Conservation (phyloP, 92 coral and sea anemone genomes). For the Scolanthus callimorphus region DNA sequence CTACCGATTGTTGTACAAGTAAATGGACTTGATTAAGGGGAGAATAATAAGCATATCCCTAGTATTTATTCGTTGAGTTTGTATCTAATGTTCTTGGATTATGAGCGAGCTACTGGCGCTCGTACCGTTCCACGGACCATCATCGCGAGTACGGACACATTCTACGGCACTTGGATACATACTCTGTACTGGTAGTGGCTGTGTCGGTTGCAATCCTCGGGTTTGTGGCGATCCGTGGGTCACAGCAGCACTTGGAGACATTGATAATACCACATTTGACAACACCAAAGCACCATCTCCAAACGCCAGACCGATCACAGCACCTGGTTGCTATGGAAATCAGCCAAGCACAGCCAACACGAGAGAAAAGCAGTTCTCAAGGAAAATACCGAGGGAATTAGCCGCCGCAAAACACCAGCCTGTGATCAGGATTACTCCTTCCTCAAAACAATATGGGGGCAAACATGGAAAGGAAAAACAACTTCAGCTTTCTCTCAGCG, state of each 20-base stretch:
- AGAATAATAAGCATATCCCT: too few species aligned
- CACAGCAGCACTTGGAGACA: constrained; percentile 49
- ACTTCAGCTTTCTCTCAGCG: neutral
- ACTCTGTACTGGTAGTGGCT: constrained; percentile 78
- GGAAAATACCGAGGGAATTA: constrained; percentile 5
- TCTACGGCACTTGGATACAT: constrained; percentile 57
- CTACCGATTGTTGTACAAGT: too few species aligned
- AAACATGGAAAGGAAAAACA: neutral
- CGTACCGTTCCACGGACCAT: too few species aligned
- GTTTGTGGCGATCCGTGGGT: constrained; percentile 42
- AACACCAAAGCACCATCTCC: neutral
- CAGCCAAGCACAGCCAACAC: neutral
- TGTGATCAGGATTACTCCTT: constrained; percentile 3
- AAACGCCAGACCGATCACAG: constrained; percentile 24
- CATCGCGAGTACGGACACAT: constrained; percentile 56
- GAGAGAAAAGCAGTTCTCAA: neutral
- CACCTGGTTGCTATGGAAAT: constrained; percentile 47
- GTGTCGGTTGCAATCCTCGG: constrained; percentile 70
- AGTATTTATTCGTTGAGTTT: too few species aligned
- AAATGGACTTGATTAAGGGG: too few species aligned
- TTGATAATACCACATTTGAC: constrained; percentile 58
- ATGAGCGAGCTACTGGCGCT: too few species aligned
- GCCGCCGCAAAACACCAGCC: neutral
- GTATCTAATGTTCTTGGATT: too few species aligned
- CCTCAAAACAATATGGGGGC: neutral